Evolutionary conservation across 2,888 invertebrate genomes (phyloP).

Genomic region (Hirtodrosophila duncani): DNA sequence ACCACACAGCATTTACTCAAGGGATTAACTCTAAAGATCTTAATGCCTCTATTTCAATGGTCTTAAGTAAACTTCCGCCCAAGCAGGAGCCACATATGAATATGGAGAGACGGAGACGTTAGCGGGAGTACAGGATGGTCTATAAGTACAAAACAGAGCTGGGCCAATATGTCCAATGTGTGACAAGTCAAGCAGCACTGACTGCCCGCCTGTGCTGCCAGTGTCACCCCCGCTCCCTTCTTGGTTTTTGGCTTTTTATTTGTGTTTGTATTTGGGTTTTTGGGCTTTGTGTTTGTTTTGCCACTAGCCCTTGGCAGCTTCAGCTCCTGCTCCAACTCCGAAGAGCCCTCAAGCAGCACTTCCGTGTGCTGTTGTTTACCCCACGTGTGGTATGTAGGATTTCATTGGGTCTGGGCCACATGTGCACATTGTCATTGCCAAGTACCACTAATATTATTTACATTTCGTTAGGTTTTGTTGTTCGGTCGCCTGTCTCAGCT

Average conservation of each 20-base stretch:
- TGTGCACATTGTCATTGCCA: slow-evolving; percentile 72
- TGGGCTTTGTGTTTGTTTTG: slow-evolving; percentile 59
- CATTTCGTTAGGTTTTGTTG: slow-evolving; percentile 65
- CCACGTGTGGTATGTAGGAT: slow-evolving; percentile 34
- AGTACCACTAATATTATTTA: slow-evolving; percentile 70
- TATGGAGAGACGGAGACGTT: too few relatives aligned
- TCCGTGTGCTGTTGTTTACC: slow-evolving; percentile 49
- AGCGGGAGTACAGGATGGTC: too few relatives aligned
- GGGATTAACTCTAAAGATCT: slow-evolving; percentile 76
- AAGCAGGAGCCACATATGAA: too few relatives aligned
- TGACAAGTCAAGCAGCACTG: slow-evolving; percentile 66
- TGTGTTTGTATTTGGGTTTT: slow-evolving; percentile 59
- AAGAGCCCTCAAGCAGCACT: slow-evolving; percentile 44
- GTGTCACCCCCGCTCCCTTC: slow-evolving; percentile 6
- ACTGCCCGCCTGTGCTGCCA: slow-evolving; percentile 10
- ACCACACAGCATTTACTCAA: slow-evolving; percentile 73
- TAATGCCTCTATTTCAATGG: slow-evolving; percentile 74
- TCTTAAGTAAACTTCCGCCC: slow-evolving; percentile 72
- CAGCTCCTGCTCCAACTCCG: slow-evolving; percentile 1
- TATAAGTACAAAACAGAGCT: slow-evolving; percentile 1
- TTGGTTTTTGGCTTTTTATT: slow-evolving; percentile 63
- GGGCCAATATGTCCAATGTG: slow-evolving; percentile 34
- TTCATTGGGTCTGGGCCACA: slow-evolving; percentile 55
- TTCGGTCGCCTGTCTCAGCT: slow-evolving; percentile 18
- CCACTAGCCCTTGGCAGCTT: slow-evolving; percentile 56